phyloP scores from a whole-genome alignment of 1,140 invertebrate genomes.

The Drosophila mauritiana region DNA sequence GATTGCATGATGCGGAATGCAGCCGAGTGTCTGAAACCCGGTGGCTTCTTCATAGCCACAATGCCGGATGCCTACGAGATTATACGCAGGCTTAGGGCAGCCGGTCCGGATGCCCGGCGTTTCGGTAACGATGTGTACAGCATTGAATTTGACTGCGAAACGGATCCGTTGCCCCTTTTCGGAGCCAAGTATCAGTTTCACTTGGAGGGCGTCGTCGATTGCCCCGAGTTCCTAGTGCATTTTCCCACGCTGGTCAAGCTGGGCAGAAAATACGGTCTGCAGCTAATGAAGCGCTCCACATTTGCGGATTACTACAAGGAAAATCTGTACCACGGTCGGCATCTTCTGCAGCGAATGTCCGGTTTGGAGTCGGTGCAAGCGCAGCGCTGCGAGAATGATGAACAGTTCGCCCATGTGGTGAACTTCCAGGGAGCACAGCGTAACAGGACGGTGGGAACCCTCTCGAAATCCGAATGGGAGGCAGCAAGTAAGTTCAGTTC shows the following conservation, averaged over 20 bases:
- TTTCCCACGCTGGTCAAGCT: slow-evolving; percentile 94
- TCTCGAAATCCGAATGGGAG: slow-evolving; percentile 97
- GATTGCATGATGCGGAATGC: slow-evolving; percentile 97
- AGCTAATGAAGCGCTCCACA: slow-evolving; percentile 89
- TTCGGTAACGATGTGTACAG: slow-evolving; percentile 96
- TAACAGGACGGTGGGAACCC: slow-evolving; percentile 89
- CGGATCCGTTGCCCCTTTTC: slow-evolving; percentile 92
- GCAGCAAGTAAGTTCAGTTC: slow-evolving; percentile 89
- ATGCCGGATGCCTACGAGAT: slow-evolving; percentile 97
- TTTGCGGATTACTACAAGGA: slow-evolving; percentile 94
- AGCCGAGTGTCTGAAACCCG: slow-evolving; percentile 93
- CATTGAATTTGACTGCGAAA: slow-evolving; percentile 91
- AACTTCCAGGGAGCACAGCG: slow-evolving; percentile 73
- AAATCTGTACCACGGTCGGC: slow-evolving; percentile 85
- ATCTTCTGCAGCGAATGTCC: slow-evolving; percentile 90
- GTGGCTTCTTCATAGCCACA: slow-evolving; percentile 98
- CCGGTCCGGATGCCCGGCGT: slow-evolving; percentile 86
- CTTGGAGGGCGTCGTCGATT: slow-evolving; percentile 97
- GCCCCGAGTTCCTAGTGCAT: slow-evolving; percentile 99
- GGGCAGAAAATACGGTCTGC: slow-evolving; percentile 92
- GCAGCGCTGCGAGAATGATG: slow-evolving; percentile 85
- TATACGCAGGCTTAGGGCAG: slow-evolving; percentile 87
- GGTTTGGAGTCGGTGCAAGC: slow-evolving; percentile 90
- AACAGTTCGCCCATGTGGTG: slow-evolving; percentile 91
- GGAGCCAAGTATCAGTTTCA: slow-evolving; percentile 98